A percentile compares a stretch with the other conserved stretches of the same genome.
These are phyloP conservation scores for Ochropacha duplaris DNA, from an alignment of 2,888 invertebrate genomes.

Conservation along the genomic window DNA sequence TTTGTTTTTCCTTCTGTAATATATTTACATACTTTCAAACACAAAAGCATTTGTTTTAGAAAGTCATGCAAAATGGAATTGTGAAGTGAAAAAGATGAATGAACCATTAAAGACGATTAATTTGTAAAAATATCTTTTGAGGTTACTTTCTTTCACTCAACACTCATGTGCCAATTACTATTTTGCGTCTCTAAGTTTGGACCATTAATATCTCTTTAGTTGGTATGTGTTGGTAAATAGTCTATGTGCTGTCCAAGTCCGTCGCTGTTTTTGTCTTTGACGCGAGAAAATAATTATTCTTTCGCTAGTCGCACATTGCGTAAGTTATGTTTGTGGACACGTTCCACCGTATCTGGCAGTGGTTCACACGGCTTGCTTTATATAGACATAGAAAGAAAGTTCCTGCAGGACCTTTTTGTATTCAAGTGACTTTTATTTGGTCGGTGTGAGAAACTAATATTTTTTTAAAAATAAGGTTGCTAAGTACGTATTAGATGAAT, in stretches of 20 bases:
- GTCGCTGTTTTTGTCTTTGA: slow-evolving; percentile 22
- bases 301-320: slow-evolving; percentile 24
- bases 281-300: slow-evolving; percentile 34
- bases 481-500: too few species aligned
- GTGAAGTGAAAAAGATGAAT: neutral
- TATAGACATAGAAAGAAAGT: slow-evolving; percentile 26
- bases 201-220: slow-evolving; percentile 39
- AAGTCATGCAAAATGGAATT: neutral
- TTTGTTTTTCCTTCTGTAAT: neutral
- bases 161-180: slow-evolving; percentile 3
- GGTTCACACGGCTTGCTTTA: slow-evolving; percentile 11
- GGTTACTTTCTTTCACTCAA: slow-evolving; percentile 2
- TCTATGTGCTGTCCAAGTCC: slow-evolving; percentile 27
- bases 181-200: slow-evolving; percentile 23
- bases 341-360: slow-evolving; percentile 1
- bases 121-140: neutral
- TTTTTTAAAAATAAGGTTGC: too few species aligned
- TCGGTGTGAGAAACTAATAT: too few species aligned
- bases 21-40: neutral
- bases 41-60: slow-evolving; percentile 2
- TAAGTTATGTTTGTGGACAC: slow-evolving; percentile 20
- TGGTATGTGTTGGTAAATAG: slow-evolving; percentile 26
- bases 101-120: neutral
- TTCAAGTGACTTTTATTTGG: too few species aligned
- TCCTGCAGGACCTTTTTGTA: neutral